These are phyloP conservation scores for Hyalella azteca DNA, from an alignment of 2,888 invertebrate species.

Conservation along the genomic window DNA sequence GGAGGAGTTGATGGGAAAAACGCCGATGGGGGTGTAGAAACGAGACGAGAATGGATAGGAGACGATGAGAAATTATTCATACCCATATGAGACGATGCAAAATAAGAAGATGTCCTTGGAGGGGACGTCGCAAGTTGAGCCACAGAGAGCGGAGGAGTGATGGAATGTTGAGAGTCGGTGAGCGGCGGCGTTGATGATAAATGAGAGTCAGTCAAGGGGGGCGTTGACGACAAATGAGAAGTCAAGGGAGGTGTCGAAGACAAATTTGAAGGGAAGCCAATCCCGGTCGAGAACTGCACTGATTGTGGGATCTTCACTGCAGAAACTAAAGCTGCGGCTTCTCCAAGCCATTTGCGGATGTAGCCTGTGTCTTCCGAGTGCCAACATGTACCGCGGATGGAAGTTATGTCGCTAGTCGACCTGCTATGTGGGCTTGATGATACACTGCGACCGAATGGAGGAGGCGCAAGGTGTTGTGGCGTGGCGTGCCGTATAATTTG, in stretches of 20 bases:
- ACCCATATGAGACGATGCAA: constrained; percentile 16
- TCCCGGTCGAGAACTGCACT: constrained; percentile 6
- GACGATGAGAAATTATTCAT: constrained; percentile 7
- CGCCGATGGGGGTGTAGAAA: constrained; percentile 59
- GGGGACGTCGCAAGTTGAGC: constrained; percentile 58
- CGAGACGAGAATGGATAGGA: not conserved
- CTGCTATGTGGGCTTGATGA: constrained; percentile 18
- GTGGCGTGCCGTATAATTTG: constrained; percentile 27
- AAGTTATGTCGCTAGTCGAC: constrained; percentile 35
- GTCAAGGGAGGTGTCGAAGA: constrained; percentile 35
- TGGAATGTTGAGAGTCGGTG: not conserved
- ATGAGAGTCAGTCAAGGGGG: constrained; percentile 35
- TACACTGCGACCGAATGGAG: constrained; percentile 23
- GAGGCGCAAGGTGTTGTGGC: constrained; percentile 30
- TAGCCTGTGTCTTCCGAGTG: constrained; percentile 9
- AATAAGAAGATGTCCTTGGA: constrained; percentile 36
- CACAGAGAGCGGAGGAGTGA: constrained; percentile 35
- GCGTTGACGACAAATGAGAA: constrained; percentile 23
- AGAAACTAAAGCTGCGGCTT: constrained; percentile 29
- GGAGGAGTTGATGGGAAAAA: constrained; percentile 72
- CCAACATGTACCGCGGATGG: not conserved
- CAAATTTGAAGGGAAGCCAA: constrained; percentile 42
- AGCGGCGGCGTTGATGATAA: constrained; percentile 29
- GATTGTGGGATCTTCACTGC: constrained; percentile 14
- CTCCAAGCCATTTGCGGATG: constrained; percentile 31